phyloP scores from a whole-genome alignment of 64 coral and sea anemone genomes.

The Pocillopora damicornis region DNA sequence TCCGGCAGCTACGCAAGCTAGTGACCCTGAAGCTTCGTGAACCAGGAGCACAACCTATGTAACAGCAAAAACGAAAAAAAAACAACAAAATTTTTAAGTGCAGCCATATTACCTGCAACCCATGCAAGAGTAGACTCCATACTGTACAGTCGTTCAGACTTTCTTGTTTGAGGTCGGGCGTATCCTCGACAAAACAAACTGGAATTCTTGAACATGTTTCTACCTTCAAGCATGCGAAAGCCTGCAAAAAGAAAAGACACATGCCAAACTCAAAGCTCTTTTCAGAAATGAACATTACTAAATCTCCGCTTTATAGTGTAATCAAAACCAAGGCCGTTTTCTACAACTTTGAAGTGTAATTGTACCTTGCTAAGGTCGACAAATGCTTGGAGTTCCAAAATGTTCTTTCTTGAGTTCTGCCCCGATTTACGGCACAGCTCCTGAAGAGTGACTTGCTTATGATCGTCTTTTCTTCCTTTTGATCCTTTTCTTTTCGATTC shows the following conservation, averaged over 20 bases:
- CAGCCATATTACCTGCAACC: conserved; percentile 2
- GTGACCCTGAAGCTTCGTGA: not conserved
- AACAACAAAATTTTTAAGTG: not conserved
- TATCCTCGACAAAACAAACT: conserved; percentile 32
- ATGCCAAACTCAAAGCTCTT: not conserved
- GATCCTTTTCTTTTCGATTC: not conserved
- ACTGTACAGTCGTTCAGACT: conserved; percentile 14
- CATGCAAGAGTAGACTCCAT: conserved; percentile 6
- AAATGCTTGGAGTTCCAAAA: conserved; percentile 27
- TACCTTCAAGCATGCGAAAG: conserved; percentile 21
- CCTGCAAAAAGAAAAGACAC: not conserved
- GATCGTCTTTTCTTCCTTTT: not conserved
- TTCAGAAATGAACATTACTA: not conserved
- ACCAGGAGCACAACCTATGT: not conserved
- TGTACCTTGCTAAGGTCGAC: conserved; percentile 27
- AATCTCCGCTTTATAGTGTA: not conserved
- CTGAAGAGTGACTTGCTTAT: not conserved
- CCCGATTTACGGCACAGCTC: not conserved
- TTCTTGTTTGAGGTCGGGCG: conserved; percentile 4
- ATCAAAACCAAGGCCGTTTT: not conserved
- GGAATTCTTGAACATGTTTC: conserved; percentile 23
- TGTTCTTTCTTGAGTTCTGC: not conserved
- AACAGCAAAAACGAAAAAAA: not conserved
- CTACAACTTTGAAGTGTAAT: not conserved
- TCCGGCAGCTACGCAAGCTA: not conserved